Evolutionary conservation across 2,888 invertebrate genomes (phyloP), one percentile per base, ranked within the genome.

Genomic region (Plusia festucae): DNA sequence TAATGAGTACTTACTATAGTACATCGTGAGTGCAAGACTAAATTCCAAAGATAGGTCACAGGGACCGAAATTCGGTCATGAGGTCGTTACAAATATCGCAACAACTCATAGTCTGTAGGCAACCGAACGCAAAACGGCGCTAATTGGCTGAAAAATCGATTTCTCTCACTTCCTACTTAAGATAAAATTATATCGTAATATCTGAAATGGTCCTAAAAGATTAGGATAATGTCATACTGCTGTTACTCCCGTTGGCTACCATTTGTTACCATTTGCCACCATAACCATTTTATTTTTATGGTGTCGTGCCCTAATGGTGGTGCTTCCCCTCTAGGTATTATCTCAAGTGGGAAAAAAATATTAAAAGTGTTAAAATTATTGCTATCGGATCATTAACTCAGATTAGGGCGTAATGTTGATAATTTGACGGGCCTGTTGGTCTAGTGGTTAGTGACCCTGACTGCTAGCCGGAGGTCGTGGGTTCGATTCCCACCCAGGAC

Each of bases 191-290:
- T 40, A 6, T n/a, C n/a, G n/a, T 5, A n/a, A 20, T 49, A 49
- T 49, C 24, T 44, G 5, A 24, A 53, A 64, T 53, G 52, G 27
- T 73, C 57, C 46, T 78, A 60, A 76, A 67, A 52, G 51, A 68
- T 67, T 68, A 70, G 8, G 34, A 24, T 51, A 30, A 46, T 60
- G 46, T 18, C 20, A 44, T 30, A 32, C 20, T 53, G 46, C 56
- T 52, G 62, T 73, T 22, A 1, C 30, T 40, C 1, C 73, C 30
- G 53, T 76, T 63, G 53, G 30, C 44, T 40, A 40, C 40, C 40
- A 65, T 65, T 73, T 22, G 2, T 20, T 40, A 2, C 59, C 78
- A 58, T 74, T 77, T 58, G 63, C 55, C 53, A 63, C 73, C 24
- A 54, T 76, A 60, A 55, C 46, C 44, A 13, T 30, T 70, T 68